Percentiles rank a stretch among this genome's conserved stretches.
phyloP scores from a whole-genome alignment of 2,888 invertebrate species.

The Cantharis rustica region DNA sequence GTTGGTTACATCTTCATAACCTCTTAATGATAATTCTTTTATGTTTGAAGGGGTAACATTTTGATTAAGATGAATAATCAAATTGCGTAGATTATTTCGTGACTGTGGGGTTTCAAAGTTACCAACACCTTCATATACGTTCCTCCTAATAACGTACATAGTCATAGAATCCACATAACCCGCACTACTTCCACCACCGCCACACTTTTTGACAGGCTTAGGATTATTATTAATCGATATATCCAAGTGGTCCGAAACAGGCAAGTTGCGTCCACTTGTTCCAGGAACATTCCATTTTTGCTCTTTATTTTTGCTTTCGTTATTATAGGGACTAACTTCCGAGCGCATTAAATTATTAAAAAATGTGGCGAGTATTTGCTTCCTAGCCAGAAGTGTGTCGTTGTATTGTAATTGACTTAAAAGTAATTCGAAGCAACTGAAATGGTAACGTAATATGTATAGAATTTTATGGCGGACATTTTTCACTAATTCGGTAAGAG shows the following conservation, averaged over 20 bases:
- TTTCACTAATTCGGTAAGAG: background rate
- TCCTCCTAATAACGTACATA: background rate
- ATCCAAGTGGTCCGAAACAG: background rate
- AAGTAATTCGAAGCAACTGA: background rate
- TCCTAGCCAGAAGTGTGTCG: background rate
- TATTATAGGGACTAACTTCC: background rate
- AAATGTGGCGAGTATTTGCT: background rate
- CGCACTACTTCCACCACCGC: background rate
- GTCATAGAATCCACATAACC: background rate
- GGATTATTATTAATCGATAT: background rate
- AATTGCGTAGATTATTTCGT: background rate
- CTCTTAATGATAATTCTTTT: slow-evolving; percentile 44
- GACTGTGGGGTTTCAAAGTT: background rate
- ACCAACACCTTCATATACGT: background rate
- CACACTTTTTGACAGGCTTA: background rate
- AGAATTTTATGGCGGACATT: background rate
- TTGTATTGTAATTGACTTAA: background rate
- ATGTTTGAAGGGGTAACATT: background rate
- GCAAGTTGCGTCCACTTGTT: background rate
- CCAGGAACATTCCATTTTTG: slow-evolving; percentile 9
- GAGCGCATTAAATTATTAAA: slow-evolving; percentile 6
- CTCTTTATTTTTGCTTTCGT: background rate
- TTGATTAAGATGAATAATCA: background rate
- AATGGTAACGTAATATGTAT: background rate
- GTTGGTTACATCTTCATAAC: slow-evolving; percentile 46